Percentiles rank a stretch among this genome's conserved stretches.
phyloP scores from a whole-genome alignment of 2,797 vertebrate species.

The Periparus ater region DNA sequence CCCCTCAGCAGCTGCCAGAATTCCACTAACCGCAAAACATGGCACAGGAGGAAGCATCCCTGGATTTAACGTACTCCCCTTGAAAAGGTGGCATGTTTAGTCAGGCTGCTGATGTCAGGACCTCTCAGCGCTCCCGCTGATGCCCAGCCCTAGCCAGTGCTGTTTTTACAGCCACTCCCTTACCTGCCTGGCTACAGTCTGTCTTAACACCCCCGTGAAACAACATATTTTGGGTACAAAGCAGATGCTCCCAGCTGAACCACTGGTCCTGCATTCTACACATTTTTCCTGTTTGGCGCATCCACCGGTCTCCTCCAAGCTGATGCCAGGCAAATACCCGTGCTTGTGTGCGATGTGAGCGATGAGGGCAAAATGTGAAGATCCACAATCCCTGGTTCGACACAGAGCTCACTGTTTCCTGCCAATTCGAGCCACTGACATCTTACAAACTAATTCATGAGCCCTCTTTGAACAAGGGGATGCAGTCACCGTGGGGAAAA shows the following conservation, averaged over 20 bases:
- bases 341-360: neutral
- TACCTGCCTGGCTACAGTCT: neutral
- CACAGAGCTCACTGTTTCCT: neutral
- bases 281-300: neutral
- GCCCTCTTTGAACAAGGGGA: neutral
- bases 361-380: neutral
- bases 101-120: conserved; percentile 26
- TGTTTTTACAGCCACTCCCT: conserved; percentile 29
- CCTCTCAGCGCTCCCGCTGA: neutral
- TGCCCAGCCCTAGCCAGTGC: conserved; percentile 8
- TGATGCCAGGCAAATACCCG: neutral
- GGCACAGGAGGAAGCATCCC: neutral
- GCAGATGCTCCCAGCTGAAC: neutral
- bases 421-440: neutral
- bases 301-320: neutral
- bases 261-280: neutral
- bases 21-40: neutral
- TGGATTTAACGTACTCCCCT: neutral
- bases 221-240: neutral
- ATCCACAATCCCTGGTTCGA: neutral
- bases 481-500: neutral
- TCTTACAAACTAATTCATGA: neutral
- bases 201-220: neutral
- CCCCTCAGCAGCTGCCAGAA: neutral
- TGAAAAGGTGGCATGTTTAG: neutral